Evolutionary conservation across 2,113 vertebrate genomes (phyloP), one percentile per base, ranked within the genome.

Genomic region (Nycticorax nycticorax): DNA sequence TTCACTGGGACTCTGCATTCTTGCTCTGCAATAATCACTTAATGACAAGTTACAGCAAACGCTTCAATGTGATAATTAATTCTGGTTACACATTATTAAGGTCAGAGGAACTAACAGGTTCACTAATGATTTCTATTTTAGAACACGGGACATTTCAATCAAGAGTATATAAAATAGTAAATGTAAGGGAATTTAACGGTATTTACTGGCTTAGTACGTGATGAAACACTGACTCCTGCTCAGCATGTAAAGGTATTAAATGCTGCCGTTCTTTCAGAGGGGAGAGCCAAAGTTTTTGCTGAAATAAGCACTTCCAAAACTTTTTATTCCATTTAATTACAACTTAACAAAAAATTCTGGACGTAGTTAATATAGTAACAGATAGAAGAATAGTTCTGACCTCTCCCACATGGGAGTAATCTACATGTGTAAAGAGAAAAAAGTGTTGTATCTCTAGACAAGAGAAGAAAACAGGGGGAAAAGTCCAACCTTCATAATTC

Each of bases 61-160:
- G 85, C 69, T 95, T 93, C 80, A 73, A 53, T 78, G 91, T 81
- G 88, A 94, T 97, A 97, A 97, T 97, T 97, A 96, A 94, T 97
- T 95, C 92, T 96, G 76, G 91, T 93, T 94, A 89, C 91, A 95
- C 80, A 8, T 88, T 95, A 96, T 96, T 96, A 93, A 95, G 95
- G 94, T 96, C 88, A 96, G 89, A 92, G 57, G 52, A 97, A 45
- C 89, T 85, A 95, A 79, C 74, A 82, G 74, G 93, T 94, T 92
- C 86, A 78, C 77, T 95, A 94, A 95, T 84, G 84, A 89, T 82
- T 96, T 93, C 91, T 97, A 79, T 89, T 95, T 97, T 95, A 81
- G 83, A 90, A 85, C 68, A 85, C 28, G 39, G 73, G 73, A 87
- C 48, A 47, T 92, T 93, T 97, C 86, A 97, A 82, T 89, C 73